Conservation (phyloP, 2,113 vertebrate genomes). For the Antidorcas marsupialis region DNA sequence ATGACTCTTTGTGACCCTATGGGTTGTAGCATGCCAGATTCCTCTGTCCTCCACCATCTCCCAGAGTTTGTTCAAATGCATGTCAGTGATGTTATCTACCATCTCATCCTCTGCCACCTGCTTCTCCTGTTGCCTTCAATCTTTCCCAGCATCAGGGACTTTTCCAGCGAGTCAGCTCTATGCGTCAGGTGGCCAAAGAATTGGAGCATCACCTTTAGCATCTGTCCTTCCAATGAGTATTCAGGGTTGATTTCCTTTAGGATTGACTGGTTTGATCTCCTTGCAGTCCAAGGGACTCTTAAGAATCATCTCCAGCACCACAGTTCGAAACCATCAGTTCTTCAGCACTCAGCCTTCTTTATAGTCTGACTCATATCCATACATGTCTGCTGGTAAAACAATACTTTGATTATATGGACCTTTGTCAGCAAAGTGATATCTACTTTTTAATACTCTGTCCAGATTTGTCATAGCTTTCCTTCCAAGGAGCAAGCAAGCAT, state of each 20-base stretch:
- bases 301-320: neutral
- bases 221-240: neutral
- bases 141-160: neutral
- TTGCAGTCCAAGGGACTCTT: neutral
- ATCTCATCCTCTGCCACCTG: neutral
- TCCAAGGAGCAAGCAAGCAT: neutral
- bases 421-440: neutral
- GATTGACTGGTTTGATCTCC: neutral
- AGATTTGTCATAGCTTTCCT: neutral
- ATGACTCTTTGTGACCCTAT: neutral
- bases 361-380: neutral
- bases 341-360: neutral
- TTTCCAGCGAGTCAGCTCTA: rapidly evolving
- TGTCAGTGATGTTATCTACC: neutral
- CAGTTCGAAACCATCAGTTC: neutral
- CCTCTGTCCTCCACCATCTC: neutral
- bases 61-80: neutral
- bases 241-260: neutral
- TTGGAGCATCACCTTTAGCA: neutral
- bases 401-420: neutral
- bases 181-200: neutral
- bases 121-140: neutral
- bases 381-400: neutral
- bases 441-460: neutral
- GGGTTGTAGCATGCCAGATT: neutral